These are phyloP conservation scores for Pipistrellus pipistrellus DNA, from an alignment of 2,797 vertebrate species.

Conservation along the genomic window DNA sequence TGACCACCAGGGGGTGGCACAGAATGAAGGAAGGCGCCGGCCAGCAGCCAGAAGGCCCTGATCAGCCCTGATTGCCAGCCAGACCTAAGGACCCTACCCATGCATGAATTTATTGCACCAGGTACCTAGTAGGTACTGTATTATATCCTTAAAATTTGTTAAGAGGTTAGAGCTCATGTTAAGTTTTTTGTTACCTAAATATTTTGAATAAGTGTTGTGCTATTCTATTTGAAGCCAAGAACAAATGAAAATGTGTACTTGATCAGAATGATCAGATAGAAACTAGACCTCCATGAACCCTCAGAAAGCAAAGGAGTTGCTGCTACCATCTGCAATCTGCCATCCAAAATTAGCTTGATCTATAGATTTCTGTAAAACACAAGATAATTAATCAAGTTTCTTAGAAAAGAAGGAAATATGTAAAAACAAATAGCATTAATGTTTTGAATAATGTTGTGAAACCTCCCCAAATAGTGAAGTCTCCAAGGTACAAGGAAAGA, in stretches of 20 bases:
- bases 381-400: not conserved
- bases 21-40: too few relatives aligned
- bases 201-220: not conserved
- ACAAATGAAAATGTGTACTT: not conserved
- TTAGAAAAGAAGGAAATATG: not conserved
- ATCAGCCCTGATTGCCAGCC: too few relatives aligned
- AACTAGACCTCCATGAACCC: not conserved
- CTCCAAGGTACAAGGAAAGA: not conserved
- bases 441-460: not conserved
- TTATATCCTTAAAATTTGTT: not conserved
- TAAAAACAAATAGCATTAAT: not conserved
- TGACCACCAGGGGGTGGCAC: too few relatives aligned
- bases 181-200: not conserved
- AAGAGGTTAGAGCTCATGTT: not conserved
- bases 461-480: fast-evolving
- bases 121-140: not conserved
- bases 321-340: too few relatives aligned
- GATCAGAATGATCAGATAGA: too few relatives aligned
- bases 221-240: not conserved
- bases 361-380: not conserved
- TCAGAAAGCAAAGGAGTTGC: not conserved
- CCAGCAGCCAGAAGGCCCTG: too few relatives aligned
- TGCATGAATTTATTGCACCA: too few relatives aligned
- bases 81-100: too few relatives aligned
- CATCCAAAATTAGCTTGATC: fast-evolving